phyloP scores from a whole-genome alignment of 2,797 vertebrate species.

The Todus mexicanus region DNA sequence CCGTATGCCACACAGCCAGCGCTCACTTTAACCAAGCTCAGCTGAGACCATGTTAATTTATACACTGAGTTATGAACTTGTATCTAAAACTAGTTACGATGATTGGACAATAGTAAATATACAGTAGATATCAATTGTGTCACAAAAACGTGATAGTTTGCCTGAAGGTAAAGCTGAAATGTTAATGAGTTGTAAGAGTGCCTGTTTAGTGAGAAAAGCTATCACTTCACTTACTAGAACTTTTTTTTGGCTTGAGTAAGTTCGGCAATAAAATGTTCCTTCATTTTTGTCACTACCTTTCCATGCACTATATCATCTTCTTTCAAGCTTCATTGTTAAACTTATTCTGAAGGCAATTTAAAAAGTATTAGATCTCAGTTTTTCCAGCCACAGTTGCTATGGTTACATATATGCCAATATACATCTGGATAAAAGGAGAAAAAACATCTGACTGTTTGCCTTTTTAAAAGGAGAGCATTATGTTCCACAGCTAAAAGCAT shows the following conservation, averaged over 20 bases:
- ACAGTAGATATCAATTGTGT: neutral
- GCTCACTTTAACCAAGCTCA: neutral
- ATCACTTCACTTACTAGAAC: neutral
- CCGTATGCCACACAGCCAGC: neutral
- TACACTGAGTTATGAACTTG: neutral
- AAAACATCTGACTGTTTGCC: neutral
- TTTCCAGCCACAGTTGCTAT: slow-evolving; percentile 21
- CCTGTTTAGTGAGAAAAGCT: neutral
- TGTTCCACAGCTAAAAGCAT: neutral
- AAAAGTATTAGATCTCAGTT: slow-evolving; percentile 13
- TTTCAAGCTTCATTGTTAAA: slow-evolving; percentile 21
- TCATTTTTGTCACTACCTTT: slow-evolving; percentile 20
- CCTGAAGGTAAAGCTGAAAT: slow-evolving; percentile 16
- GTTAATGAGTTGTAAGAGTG: slow-evolving; percentile 6
- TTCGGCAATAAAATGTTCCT: slow-evolving; percentile 22
- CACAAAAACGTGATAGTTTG: neutral
- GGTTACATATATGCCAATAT: slow-evolving; percentile 34
- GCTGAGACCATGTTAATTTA: neutral
- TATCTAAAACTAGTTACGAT: neutral
- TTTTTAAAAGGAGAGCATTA: neutral
- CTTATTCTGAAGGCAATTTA: neutral
- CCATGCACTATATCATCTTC: neutral
- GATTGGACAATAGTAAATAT: neutral
- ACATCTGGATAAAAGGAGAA: slow-evolving; percentile 5
- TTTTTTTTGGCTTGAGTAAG: neutral